Conservation (phyloP, 2,888 invertebrate species). For the Melikaiella ostensackeni region DNA sequence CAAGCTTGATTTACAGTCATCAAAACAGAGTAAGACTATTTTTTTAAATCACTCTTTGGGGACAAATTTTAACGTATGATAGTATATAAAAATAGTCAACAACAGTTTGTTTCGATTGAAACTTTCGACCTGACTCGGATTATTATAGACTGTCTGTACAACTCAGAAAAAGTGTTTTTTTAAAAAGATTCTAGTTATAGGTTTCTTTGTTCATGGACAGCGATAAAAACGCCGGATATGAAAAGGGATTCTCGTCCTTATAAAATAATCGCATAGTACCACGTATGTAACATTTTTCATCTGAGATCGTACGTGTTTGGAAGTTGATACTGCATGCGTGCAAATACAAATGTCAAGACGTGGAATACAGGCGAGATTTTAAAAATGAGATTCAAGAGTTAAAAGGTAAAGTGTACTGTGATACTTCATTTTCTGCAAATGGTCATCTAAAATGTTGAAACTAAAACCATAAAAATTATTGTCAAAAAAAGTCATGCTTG, state of each 20-base stretch:
- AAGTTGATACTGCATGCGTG: constrained; percentile 2
- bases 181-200: neutral
- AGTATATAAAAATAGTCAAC: constrained; percentile 35
- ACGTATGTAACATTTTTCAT: constrained; percentile 14
- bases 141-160: constrained; percentile 20
- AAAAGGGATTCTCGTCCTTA: constrained; percentile 28
- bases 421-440: no score
- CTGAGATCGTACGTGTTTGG: constrained; percentile 28
- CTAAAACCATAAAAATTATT: neutral
- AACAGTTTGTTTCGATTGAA: constrained; percentile 32
- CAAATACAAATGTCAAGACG: constrained; percentile 27
- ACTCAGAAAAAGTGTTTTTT: constrained; percentile 2
- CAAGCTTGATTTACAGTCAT: constrained; percentile 16
- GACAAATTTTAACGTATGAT: constrained; percentile 23
- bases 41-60: constrained; percentile 8
- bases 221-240: constrained; percentile 22
- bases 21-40: neutral
- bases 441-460: neutral
- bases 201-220: constrained; percentile 5
- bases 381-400: no score
- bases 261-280: constrained; percentile 22
- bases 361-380: neutral
- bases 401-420: no score
- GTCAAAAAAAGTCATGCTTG: neutral
- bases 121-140: constrained; percentile 12